Conservation (phyloP, 1,140 invertebrate genomes). For the Acromyrmex echinatior region DNA sequence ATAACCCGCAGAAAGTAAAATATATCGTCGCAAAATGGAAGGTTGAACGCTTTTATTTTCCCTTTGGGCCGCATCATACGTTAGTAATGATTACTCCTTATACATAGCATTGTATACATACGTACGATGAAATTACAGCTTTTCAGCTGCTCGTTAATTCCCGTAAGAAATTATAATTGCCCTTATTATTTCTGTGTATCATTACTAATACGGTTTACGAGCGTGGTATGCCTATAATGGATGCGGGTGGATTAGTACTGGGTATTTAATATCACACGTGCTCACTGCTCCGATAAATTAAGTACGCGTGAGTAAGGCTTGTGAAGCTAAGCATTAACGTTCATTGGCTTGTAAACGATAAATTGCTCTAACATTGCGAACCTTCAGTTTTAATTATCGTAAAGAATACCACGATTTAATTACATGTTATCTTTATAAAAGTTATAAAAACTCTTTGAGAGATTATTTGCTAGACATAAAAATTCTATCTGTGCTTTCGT, state of each 20-base stretch:
- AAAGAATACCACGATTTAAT: neutral
- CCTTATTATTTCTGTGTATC: conserved; percentile 32
- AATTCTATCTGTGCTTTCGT: neutral
- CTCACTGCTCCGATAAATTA: conserved; percentile 10
- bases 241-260: conserved; percentile 33
- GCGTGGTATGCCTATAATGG: neutral
- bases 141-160: conserved; percentile 36
- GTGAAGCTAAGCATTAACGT: neutral
- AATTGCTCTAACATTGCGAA: neutral
- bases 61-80: conserved; percentile 36
- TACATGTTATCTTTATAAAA: neutral
- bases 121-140: conserved; percentile 11
- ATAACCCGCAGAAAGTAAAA: conserved; percentile 52
- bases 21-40: conserved; percentile 34
- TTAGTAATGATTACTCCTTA: conserved; percentile 43
- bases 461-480: neutral
- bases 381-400: neutral
- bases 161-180: conserved; percentile 18
- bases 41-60: conserved; percentile 48
- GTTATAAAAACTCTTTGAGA: neutral
- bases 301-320: neutral
- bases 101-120: neutral
- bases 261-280: conserved; percentile 20
- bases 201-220: conserved; percentile 33
- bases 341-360: neutral